Percentiles rank a stretch among this genome's conserved stretches.
These are phyloP conservation scores for Chelonus insularis DNA, from an alignment of 1,140 invertebrate genomes.

Conservation along the genomic window DNA sequence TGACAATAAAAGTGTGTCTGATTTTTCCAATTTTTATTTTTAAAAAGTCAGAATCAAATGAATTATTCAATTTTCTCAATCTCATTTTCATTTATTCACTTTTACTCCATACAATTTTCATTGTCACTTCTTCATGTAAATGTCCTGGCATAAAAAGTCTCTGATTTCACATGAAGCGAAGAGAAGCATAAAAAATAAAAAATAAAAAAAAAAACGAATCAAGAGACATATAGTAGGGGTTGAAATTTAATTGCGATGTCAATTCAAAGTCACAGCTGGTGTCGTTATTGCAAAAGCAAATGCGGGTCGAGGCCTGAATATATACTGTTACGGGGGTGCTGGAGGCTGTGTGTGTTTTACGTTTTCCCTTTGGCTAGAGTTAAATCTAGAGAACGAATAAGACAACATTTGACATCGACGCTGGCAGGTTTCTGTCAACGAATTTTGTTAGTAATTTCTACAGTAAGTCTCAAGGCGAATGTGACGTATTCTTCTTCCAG, in stretches of 20 bases:
- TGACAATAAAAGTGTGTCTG: too few species aligned
- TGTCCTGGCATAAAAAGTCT: not conserved
- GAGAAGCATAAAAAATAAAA: not conserved
- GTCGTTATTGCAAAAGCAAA: constrained; percentile 10
- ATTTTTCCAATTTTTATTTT: too few species aligned
- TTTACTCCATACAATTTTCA: not conserved
- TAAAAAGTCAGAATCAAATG: too few species aligned
- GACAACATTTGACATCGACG: not conserved
- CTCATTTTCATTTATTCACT: not conserved
- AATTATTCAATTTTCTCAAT: not conserved
- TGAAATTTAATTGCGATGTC: constrained; percentile 6
- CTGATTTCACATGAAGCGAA: not conserved
- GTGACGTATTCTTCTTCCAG: not conserved
- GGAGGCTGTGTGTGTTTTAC: constrained; percentile 5
- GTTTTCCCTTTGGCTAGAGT: not conserved
- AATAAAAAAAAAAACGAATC: not conserved
- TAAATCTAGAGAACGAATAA: not conserved
- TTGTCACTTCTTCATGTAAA: constrained; percentile 6
- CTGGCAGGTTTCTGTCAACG: constrained; percentile 4
- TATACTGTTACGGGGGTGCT: not conserved
- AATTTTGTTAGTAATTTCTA: not conserved
- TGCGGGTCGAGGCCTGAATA: constrained; percentile 5
- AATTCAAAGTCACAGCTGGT: constrained; percentile 9
- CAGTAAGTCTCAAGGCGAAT: not conserved
- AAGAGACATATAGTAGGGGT: not conserved